Conservation (phyloP, 2,113 vertebrate species). For the Halcyon malimbica region DNA sequence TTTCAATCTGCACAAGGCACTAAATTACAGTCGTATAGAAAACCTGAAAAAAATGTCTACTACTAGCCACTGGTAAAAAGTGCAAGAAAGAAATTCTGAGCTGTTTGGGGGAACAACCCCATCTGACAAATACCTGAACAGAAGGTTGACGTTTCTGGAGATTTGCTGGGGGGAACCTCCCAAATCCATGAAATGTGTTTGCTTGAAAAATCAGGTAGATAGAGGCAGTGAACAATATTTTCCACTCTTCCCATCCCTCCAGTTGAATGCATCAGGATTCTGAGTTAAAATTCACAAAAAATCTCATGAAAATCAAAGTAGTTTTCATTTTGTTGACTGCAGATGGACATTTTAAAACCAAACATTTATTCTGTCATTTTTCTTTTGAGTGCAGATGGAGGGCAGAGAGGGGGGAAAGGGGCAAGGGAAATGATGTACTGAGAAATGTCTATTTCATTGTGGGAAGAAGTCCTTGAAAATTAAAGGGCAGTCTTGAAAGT, state of each 20-base stretch:
- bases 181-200: neutral
- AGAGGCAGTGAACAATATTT: neutral
- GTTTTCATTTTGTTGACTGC: neutral
- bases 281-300: neutral
- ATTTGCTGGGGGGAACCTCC: neutral
- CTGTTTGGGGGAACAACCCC: neutral
- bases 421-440: neutral
- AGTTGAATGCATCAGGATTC: neutral
- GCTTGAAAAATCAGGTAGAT: neutral
- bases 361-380: neutral
- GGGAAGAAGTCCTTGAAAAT: neutral
- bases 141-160: neutral
- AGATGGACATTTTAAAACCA: neutral
- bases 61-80: neutral
- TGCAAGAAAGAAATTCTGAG: neutral
- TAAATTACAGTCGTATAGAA: neutral
- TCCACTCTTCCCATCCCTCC: neutral
- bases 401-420: neutral
- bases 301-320: slow-evolving; percentile 9
- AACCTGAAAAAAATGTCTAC: neutral
- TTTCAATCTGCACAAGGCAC: neutral
- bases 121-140: neutral
- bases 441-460: neutral
- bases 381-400: neutral
- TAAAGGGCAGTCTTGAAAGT: neutral